Base-by-base conservation (phyloP, 1,140 invertebrate genomes). In the Atta cephalotes region DNA sequence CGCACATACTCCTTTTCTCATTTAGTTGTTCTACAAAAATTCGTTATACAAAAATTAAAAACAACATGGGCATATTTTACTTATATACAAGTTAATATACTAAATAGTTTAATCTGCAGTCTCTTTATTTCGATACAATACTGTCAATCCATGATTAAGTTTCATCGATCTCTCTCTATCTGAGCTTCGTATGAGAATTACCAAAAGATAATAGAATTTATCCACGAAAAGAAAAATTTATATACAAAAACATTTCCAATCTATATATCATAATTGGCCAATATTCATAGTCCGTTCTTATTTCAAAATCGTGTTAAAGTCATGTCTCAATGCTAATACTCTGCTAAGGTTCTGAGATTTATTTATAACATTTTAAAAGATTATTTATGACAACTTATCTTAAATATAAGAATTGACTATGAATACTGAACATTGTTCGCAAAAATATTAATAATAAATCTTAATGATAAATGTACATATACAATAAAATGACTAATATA, bases 101-200 rank as follows among this genome's bases (percentile, higher is more conserved):
- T 87, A 88, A 93, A 93, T 93, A 93, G 88, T 91, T 88, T 85
- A 79, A 92, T 91, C 87, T 87, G 92, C 92, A 93, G 92, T 93
- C 92, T 92, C 89, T 91, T 92, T 77, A 92, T 88, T 90, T 87
- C 87, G 87, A 92, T 93, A 85, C 89, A 93, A 93, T 93, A 93
- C 92, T 93, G 71, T 92, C 58, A 86, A 80, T 85, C 84, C 70
- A 79, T 87, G 21, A 85, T 89, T 85, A 49, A 71, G 84, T 90
- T 78, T 72, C 18, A 89, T 85, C 68, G 51, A 87, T 25, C 25
- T 25, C 25, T 25, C 39, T 25, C 90, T 66, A 6, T 88, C 49
- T 76, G 72, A 89, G 71, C 85, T 65, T 51, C 21, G 39, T 70
- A 28, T 51, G 12, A 70, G 14, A 76, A 45, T 65, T 53, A 74